phyloP scores from a whole-genome alignment of 1,140 invertebrate species.

The Dufourea novaeangliae region DNA sequence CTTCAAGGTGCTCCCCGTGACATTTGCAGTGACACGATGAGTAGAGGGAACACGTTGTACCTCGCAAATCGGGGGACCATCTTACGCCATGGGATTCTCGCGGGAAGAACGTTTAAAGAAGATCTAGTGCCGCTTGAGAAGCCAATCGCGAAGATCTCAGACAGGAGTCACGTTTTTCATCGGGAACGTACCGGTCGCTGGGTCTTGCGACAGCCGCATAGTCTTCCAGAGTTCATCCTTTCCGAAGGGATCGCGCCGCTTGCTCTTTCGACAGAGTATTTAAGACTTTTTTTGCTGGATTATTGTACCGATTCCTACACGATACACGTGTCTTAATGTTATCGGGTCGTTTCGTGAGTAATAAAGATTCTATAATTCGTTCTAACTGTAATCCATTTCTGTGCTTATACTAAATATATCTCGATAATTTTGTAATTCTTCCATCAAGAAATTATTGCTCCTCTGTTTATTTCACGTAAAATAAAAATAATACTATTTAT shows the following conservation, averaged over 20 bases:
- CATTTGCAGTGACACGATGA: conserved; percentile 51
- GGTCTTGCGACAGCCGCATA: conserved; percentile 34
- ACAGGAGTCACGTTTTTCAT: conserved; percentile 52
- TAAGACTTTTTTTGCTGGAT: not conserved
- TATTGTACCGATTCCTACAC: not conserved
- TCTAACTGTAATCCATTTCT: no score
- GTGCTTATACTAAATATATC: no score
- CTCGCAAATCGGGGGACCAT: conserved; percentile 23
- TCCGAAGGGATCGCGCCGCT: not conserved
- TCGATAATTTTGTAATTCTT: no score
- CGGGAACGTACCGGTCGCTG: not conserved
- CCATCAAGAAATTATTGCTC: no score
- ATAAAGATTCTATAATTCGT: no score
- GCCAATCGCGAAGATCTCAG: conserved; percentile 38
- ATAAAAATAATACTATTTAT: no score
- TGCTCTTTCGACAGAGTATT: not conserved
- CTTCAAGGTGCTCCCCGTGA: conserved; percentile 32
- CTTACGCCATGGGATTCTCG: conserved; percentile 45
- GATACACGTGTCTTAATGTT: not conserved
- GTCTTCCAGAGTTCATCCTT: conserved; percentile 12
- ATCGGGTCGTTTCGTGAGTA: no score
- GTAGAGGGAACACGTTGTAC: conserved; percentile 40
- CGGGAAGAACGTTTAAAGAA: conserved; percentile 1
- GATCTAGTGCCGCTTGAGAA: conserved; percentile 31
- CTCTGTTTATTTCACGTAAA: no score